Percentiles rank a stretch among this genome's conserved stretches.
These are phyloP conservation scores for Hippocampus guttulatus DNA, from an alignment of 2,113 vertebrate species.

Conservation along the genomic window DNA sequence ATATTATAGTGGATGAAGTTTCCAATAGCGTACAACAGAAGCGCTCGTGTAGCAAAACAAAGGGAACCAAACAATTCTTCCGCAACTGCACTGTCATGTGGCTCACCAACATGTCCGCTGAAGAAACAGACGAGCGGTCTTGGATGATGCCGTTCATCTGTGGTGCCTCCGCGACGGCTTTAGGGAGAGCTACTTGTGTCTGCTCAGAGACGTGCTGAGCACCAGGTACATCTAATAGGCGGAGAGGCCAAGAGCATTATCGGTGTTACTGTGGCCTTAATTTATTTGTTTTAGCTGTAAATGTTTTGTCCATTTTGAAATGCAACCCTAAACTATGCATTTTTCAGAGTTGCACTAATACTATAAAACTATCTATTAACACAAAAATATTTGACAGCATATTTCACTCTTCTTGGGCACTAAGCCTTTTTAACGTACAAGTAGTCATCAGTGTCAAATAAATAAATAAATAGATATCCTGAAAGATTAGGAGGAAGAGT, in stretches of 20 bases:
- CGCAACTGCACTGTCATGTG: background rate
- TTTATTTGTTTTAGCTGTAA: too few relatives aligned
- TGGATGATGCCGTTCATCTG: conserved; percentile 91
- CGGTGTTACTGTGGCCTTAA: too few relatives aligned
- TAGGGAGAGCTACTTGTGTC: conserved; percentile 46
- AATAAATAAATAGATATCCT: too few relatives aligned
- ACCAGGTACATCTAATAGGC: conserved; percentile 41
- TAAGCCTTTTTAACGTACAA: too few relatives aligned
- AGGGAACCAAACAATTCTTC: background rate
- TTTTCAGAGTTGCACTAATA: too few relatives aligned
- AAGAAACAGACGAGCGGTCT: conserved; percentile 88
- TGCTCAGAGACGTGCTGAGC: conserved; percentile 52
- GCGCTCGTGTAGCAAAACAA: background rate
- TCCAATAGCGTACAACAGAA: background rate
- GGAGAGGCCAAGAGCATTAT: background rate
- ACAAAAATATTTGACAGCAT: too few relatives aligned
- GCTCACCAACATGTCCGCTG: conserved; percentile 88
- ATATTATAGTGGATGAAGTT: background rate
- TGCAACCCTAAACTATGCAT: too few relatives aligned
- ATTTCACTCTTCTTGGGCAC: too few relatives aligned
- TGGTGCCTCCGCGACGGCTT: conserved; percentile 64
- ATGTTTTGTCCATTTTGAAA: too few relatives aligned
- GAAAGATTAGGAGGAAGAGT: too few relatives aligned
- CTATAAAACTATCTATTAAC: too few relatives aligned
- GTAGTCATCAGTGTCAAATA: too few relatives aligned